Evolutionary conservation across 1,140 invertebrate genomes (phyloP).

Genomic region (Camponotus pennsylvanicus): DNA sequence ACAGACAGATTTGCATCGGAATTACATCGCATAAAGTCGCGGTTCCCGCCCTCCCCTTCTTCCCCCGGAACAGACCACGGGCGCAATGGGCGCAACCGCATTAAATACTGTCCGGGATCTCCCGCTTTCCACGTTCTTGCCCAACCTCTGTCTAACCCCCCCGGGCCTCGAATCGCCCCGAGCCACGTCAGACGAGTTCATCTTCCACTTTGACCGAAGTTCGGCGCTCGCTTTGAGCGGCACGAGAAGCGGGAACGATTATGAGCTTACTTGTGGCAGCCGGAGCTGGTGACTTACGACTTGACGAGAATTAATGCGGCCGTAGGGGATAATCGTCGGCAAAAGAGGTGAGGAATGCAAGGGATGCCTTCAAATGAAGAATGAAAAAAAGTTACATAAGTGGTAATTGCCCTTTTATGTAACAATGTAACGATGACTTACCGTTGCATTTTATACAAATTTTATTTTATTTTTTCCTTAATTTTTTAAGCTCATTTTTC

Average conservation of each 20-base stretch:
- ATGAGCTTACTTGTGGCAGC: conserved; percentile 70
- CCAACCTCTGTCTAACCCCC: not conserved
- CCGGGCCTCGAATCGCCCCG: conserved; percentile 47
- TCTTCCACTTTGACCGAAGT: conserved; percentile 51
- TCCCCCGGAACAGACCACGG: not conserved
- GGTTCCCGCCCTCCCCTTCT: not conserved
- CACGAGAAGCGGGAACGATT: conserved; percentile 67
- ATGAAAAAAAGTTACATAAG: not conserved
- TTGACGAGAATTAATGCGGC: conserved; percentile 47
- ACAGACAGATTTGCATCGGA: conserved; percentile 61
- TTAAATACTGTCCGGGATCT: conserved; percentile 65
- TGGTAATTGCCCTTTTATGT: not conserved
- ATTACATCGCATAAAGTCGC: conserved; percentile 59
- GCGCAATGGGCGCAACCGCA: conserved; percentile 46
- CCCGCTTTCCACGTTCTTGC: conserved; percentile 27
- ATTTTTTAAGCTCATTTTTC: too few species aligned
- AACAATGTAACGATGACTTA: not conserved
- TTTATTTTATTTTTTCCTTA: too few species aligned
- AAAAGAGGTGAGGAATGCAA: too few species aligned
- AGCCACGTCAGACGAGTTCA: conserved; percentile 65
- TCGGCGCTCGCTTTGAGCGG: conserved; percentile 59
- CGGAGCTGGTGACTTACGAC: conserved; percentile 51
- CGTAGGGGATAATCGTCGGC: not conserved
- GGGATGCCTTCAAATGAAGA: not conserved
- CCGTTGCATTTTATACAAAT: too few species aligned